Percentiles rank a stretch among this genome's conserved stretches.
Evolutionary conservation across 2,888 invertebrate species (phyloP).

Genomic region (Odontocerum albicorne): DNA sequence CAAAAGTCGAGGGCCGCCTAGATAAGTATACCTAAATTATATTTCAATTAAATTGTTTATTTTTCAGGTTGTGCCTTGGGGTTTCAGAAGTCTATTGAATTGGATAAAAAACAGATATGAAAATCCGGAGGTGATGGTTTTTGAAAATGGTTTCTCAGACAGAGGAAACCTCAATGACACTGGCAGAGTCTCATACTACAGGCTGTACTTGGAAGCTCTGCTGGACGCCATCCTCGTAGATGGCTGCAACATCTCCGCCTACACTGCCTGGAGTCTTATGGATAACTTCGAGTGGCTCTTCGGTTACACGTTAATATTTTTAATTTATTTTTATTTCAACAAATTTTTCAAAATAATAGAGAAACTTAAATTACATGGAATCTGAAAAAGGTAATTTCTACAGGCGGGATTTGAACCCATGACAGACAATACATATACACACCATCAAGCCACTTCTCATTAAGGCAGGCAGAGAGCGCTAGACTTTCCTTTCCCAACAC

Average conservation of each 20-base stretch:
- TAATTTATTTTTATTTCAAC: too few relatives aligned
- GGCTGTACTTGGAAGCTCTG: slow-evolving; percentile 52
- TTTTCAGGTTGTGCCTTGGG: slow-evolving; percentile 65
- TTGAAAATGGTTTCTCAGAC: slow-evolving; percentile 64
- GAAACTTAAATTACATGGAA: too few relatives aligned
- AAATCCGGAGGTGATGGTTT: slow-evolving; percentile 60
- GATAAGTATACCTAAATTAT: too few relatives aligned
- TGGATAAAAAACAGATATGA: slow-evolving; percentile 63
- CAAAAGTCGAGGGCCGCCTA: too few relatives aligned
- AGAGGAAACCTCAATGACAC: slow-evolving; percentile 50
- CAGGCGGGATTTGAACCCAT: too few relatives aligned
- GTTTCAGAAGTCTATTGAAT: slow-evolving; percentile 63
- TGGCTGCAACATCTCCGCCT: slow-evolving; percentile 34
- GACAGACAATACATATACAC: too few relatives aligned
- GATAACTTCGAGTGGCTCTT: slow-evolving; percentile 44
- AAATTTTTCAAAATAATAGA: too few relatives aligned
- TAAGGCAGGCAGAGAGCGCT: too few relatives aligned
- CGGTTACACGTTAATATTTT: slow-evolving; percentile 68
- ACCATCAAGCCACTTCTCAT: too few relatives aligned
- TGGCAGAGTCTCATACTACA: slow-evolving; percentile 56
- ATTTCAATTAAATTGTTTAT: too few relatives aligned
- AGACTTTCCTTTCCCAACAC: too few relatives aligned
- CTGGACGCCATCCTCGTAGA: slow-evolving; percentile 40
- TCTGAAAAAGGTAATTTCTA: too few relatives aligned
- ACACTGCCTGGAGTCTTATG: slow-evolving; percentile 36